Percentiles rank a stretch among this genome's conserved stretches.
Conservation (phyloP, 2,113 vertebrate species). For the Leiothrix lutea region DNA sequence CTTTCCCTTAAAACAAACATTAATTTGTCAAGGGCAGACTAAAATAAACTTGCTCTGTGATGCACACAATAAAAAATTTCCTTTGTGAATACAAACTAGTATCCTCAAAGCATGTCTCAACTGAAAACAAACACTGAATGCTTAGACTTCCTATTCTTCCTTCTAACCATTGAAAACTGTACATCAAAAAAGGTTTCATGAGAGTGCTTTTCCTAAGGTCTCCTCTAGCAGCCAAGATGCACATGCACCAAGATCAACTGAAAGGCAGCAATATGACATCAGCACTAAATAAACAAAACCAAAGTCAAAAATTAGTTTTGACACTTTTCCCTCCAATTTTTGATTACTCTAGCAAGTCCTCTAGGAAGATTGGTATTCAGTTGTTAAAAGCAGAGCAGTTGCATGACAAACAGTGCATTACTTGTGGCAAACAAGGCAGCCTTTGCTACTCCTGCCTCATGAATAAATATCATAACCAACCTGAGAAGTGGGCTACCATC, state of each 20-base stretch:
- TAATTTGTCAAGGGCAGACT: background rate
- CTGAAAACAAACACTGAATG: background rate
- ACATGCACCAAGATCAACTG: background rate
- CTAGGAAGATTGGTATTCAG: background rate
- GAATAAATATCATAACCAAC: background rate
- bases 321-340: background rate
- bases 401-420: background rate
- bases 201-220: background rate
- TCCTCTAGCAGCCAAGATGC: background rate
- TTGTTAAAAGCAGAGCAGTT: background rate
- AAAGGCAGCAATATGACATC: background rate
- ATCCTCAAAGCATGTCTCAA: background rate
- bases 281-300: background rate
- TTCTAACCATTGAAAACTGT: background rate
- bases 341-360: background rate
- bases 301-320: background rate
- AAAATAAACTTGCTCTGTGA: conserved; percentile 2
- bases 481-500: background rate
- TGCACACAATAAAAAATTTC: background rate
- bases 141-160: background rate
- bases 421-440: background rate
- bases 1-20: background rate
- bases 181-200: background rate
- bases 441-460: background rate
- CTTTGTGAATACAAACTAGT: background rate